Evolutionary conservation across 1,140 invertebrate species (phyloP).

Genomic region (Bradysia coprophila): DNA sequence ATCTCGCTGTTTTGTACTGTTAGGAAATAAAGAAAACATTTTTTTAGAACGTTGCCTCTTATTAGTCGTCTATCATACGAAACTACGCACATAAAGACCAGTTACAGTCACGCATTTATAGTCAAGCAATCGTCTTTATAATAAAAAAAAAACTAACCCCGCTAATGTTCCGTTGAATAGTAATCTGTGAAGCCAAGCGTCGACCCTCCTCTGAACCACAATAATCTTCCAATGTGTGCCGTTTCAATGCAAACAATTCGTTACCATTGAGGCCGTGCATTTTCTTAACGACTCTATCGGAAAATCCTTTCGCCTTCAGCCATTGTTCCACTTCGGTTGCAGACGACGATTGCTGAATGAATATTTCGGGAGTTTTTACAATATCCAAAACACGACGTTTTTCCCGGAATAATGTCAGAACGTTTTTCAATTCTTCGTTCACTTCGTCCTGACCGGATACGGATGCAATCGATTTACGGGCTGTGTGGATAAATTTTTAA

Average conservation of each 20-base stretch:
- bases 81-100: conserved; percentile 1
- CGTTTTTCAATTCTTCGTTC: conserved; percentile 47
- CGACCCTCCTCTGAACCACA: conserved; percentile 50
- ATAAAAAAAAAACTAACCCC: conserved; percentile 36
- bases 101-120: background rate
- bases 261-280: conserved; percentile 44
- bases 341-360: conserved; percentile 42
- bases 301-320: conserved; percentile 58
- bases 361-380: conserved; percentile 48
- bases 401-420: conserved; percentile 39
- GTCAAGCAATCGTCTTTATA: background rate
- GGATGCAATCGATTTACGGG: background rate
- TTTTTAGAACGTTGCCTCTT: no score
- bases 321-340: conserved; percentile 50
- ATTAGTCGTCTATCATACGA: no score
- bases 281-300: conserved; percentile 35
- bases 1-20: conserved; percentile 45
- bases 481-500: no score
- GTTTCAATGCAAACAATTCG: conserved; percentile 46
- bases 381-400: conserved; percentile 36
- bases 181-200: conserved; percentile 52
- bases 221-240: conserved; percentile 41
- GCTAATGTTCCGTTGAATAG: conserved; percentile 52
- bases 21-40: conserved; percentile 13
- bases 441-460: conserved; percentile 25